Evolutionary conservation across 2,797 vertebrate genomes (phyloP).

Genomic region (Pelochelys cantorii): DNA sequence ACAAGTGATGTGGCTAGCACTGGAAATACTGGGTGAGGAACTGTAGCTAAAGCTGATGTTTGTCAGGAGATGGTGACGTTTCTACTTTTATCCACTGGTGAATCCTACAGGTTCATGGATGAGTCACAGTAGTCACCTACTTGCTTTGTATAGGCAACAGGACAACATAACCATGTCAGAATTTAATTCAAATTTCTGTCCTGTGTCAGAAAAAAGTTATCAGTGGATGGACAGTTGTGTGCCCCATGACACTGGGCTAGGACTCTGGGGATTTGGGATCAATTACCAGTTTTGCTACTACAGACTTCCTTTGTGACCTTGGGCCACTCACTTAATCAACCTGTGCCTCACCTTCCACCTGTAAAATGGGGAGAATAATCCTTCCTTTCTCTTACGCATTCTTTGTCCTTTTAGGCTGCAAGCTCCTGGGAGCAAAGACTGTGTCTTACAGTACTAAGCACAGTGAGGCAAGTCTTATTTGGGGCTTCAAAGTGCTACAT

Average conservation of each 20-base stretch:
- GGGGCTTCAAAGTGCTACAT: background rate
- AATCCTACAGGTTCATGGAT: slow-evolving; percentile 20
- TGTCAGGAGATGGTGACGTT: slow-evolving; percentile 42
- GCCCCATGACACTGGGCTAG: background rate
- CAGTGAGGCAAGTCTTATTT: background rate
- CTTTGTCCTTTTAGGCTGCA: background rate
- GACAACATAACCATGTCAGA: background rate
- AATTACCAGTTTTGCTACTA: background rate
- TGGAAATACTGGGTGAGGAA: slow-evolving; percentile 59
- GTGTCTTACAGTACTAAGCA: background rate
- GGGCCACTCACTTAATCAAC: background rate
- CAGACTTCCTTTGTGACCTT: background rate
- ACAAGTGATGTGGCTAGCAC: slow-evolving; percentile 42
- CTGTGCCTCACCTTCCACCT: background rate
- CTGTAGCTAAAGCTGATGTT: slow-evolving; percentile 1
- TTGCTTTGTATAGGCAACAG: slow-evolving; percentile 14
- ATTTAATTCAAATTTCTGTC: background rate
- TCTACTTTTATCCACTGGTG: slow-evolving; percentile 51
- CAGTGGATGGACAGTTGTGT: slow-evolving; percentile 14
- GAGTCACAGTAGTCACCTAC: background rate
- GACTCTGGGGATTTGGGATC: background rate
- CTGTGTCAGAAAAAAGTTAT: background rate
- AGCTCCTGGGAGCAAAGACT: background rate
- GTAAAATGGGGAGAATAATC: background rate
- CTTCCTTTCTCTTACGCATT: background rate